Evolutionary conservation across 2,888 invertebrate species (phyloP).

Genomic region (Drosophila yooni): DNA sequence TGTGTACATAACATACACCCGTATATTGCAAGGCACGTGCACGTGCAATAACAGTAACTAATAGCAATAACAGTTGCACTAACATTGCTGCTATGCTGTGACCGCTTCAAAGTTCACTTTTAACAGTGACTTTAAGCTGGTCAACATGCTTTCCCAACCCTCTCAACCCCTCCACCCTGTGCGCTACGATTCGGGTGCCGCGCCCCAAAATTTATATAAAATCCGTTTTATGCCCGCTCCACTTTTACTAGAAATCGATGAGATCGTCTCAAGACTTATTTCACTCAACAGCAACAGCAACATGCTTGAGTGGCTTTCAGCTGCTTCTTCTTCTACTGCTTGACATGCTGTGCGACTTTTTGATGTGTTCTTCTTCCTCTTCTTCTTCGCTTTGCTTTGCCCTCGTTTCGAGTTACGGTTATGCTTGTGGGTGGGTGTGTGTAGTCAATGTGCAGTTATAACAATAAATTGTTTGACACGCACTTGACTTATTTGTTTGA

Average conservation of each 20-base stretch:
- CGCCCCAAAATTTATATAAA: conserved; percentile 53
- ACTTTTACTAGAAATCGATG: conserved; percentile 40
- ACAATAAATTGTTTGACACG: conserved; percentile 37
- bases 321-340: conserved; percentile 11
- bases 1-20: conserved; percentile 1
- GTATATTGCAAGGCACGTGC: conserved; percentile 60
- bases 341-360: conserved; percentile 33
- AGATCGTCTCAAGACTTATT: conserved; percentile 33
- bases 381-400: conserved; percentile 18
- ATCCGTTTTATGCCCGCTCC: background rate
- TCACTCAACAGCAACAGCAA: conserved; percentile 3
- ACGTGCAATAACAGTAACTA: conserved; percentile 58
- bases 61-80: conserved; percentile 23
- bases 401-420: conserved; percentile 35
- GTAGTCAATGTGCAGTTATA: conserved; percentile 32
- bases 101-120: background rate
- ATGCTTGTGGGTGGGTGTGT: conserved; percentile 15
- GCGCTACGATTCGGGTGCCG: conserved; percentile 30
- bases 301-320: conserved; percentile 11
- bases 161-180: background rate
- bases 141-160: background rate
- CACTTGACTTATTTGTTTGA: conserved; percentile 41
- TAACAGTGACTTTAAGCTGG: conserved; percentile 7
- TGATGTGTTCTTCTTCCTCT: conserved; percentile 18
- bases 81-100: conserved; percentile 11